Evolutionary conservation across 1,140 invertebrate genomes (phyloP).

Genomic region (Fopius arisanus): DNA sequence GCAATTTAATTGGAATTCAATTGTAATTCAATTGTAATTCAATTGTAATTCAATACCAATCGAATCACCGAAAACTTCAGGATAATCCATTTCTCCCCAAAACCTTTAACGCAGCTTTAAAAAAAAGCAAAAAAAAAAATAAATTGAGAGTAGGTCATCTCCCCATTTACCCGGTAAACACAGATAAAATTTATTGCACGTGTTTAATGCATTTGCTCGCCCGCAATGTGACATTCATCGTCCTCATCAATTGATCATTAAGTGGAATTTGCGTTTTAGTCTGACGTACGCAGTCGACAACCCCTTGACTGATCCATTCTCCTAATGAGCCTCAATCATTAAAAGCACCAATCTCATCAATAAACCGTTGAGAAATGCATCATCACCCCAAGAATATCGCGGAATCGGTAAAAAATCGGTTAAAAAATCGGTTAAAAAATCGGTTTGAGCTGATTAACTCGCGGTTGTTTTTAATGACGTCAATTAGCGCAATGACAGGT

Average conservation of each 20-base stretch:
- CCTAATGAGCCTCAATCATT: constrained; percentile 12
- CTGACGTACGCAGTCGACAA: background rate
- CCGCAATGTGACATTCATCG: constrained; percentile 29
- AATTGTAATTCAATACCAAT: too few species aligned
- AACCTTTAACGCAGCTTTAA: too few species aligned
- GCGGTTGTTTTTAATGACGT: too few species aligned
- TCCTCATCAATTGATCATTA: constrained; percentile 27
- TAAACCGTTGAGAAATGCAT: too few species aligned
- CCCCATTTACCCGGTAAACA: background rate
- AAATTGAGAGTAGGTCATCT: background rate
- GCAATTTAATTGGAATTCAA: too few species aligned
- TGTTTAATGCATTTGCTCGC: background rate
- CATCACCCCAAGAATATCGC: too few species aligned
- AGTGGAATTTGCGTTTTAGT: constrained; percentile 21
- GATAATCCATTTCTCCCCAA: too few species aligned
- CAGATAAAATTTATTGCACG: constrained; percentile 14
- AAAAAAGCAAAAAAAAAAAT: background rate
- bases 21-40: too few species aligned
- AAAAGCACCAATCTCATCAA: background rate
- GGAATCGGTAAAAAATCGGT: too few species aligned
- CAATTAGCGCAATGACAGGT: background rate
- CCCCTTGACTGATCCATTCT: background rate
- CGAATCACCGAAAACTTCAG: too few species aligned
- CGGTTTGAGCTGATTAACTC: background rate
- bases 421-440: background rate